A percentile compares a stretch with the other conserved stretches of the same genome.
Evolutionary conservation across 2,113 vertebrate genomes (phyloP).

Genomic region (Dunckerocampus dactyliophorus): DNA sequence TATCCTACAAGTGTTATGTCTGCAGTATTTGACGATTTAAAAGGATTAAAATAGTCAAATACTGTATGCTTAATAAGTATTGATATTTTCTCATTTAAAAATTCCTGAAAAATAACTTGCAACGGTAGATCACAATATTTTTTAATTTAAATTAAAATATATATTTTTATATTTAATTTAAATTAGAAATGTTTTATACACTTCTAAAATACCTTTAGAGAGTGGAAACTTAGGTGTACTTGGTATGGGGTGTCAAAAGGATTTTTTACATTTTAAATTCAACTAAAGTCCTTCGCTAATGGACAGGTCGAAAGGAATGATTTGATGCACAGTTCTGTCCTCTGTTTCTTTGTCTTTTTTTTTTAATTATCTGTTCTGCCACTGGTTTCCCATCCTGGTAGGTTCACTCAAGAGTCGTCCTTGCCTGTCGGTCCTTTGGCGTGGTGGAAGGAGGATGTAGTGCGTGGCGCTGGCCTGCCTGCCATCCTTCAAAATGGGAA

Average conservation of each 20-base stretch:
- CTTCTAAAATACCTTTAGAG: background rate
- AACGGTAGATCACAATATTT: too few species aligned
- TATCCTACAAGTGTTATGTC: too few species aligned
- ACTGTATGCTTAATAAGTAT: too few species aligned
- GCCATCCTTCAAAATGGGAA: conserved; percentile 93
- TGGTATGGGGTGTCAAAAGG: too few species aligned
- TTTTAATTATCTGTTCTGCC: conserved; percentile 43
- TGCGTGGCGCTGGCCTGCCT: conserved; percentile 90
- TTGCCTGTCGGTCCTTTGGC: conserved; percentile 76
- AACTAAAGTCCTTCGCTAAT: too few species aligned
- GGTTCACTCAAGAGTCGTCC: conserved; percentile 82
- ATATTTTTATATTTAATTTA: background rate
- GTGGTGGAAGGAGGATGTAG: conserved; percentile 92
- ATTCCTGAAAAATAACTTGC: too few species aligned
- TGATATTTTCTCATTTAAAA: background rate
- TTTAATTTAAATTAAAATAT: too few species aligned
- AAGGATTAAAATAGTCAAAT: too few species aligned
- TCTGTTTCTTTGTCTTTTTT: background rate
- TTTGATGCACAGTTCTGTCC: conserved; percentile 1
- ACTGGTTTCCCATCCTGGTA: conserved; percentile 38
- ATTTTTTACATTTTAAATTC: too few species aligned
- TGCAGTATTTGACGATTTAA: too few species aligned
- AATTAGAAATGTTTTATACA: too few species aligned
- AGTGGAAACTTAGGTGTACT: background rate
- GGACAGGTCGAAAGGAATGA: too few species aligned